phyloP scores from a whole-genome alignment of 2,797 vertebrate genomes.

The Buceros bicornis region DNA sequence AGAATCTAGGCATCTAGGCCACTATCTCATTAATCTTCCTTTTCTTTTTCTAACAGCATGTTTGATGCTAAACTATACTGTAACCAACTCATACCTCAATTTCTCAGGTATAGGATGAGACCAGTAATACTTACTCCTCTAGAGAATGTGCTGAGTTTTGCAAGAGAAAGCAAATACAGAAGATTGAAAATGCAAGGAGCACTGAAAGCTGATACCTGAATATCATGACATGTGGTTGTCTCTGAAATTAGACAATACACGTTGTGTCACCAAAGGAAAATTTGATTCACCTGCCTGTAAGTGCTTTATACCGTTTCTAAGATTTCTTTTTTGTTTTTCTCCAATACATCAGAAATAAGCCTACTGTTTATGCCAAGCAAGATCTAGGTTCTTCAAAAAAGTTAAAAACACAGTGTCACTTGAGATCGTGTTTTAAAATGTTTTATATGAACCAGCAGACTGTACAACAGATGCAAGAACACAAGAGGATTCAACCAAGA shows the following conservation, averaged over 20 bases:
- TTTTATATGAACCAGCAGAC: conserved; percentile 17
- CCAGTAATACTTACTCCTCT: background rate
- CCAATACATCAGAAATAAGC: background rate
- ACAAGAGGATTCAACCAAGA: conserved; percentile 24
- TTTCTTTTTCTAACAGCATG: background rate
- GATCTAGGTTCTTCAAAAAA: background rate
- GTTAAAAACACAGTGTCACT: background rate
- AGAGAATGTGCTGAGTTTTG: background rate
- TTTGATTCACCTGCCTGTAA: background rate
- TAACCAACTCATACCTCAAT: background rate
- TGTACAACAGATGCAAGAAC: conserved; percentile 43
- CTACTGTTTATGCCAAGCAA: background rate
- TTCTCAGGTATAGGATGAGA: background rate
- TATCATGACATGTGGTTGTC: background rate
- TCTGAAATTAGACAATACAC: background rate
- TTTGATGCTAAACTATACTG: background rate
- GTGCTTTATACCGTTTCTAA: background rate
- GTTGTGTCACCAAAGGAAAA: background rate
- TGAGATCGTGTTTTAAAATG: background rate
- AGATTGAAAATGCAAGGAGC: background rate
- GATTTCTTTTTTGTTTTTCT: background rate
- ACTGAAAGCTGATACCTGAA: background rate
- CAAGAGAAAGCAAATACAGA: background rate
- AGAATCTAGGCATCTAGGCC: background rate
- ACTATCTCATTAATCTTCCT: background rate